Conservation (phyloP, 2,113 vertebrate species). For the Sula dactylatra region DNA sequence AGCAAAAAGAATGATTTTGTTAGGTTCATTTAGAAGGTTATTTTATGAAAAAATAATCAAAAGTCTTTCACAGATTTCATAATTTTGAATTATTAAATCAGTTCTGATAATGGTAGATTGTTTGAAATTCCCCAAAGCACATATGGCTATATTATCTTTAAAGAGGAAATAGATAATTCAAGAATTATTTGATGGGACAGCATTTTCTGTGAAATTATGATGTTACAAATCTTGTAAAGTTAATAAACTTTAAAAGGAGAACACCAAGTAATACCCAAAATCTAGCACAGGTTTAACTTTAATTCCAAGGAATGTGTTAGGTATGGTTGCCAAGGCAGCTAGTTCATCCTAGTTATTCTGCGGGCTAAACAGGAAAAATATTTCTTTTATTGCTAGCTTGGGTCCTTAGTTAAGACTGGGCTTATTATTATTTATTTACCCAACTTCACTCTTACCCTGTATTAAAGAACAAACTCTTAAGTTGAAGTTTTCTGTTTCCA, state of each 20-base stretch:
- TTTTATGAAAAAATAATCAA: not conserved
- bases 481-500: not conserved
- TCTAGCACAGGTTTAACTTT: not conserved
- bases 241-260: not conserved
- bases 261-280: not conserved
- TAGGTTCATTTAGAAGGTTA: not conserved
- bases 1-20: accelerated
- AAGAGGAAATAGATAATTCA: not conserved
- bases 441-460: not conserved
- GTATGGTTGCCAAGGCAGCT: not conserved
- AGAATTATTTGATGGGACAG: not conserved
- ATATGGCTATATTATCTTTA: accelerated
- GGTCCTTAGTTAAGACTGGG: not conserved
- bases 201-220: not conserved
- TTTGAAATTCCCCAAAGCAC: not conserved
- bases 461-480: not conserved
- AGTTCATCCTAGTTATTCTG: not conserved
- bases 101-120: not conserved
- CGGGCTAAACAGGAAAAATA: not conserved
- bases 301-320: not conserved
- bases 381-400: not conserved
- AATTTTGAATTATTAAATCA: not conserved
- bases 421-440: not conserved
- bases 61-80: not conserved
- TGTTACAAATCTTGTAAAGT: not conserved